phyloP scores from a whole-genome alignment of 2,797 vertebrate species.

The Odontamblyopus lacepedii region DNA sequence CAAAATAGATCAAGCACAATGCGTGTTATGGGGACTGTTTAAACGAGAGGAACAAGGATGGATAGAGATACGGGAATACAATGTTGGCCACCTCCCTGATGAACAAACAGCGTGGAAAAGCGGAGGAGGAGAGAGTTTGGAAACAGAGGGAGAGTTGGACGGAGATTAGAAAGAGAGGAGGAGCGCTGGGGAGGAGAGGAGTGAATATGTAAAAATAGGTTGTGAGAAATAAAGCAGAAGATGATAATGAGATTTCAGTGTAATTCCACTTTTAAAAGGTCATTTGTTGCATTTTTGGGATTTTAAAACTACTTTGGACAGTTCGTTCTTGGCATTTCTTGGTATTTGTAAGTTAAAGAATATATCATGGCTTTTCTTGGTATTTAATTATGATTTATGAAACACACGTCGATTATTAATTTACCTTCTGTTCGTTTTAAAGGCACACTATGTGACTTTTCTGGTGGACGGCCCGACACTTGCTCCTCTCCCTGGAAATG shows the following conservation, averaged over 20 bases:
- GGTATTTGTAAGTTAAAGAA: too few species aligned
- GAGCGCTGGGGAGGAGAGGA: constrained; percentile 22
- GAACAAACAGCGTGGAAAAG: constrained; percentile 29
- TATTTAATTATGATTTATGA: too few species aligned
- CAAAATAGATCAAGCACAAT: neutral
- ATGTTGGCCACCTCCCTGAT: constrained; percentile 34
- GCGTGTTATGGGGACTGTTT: neutral
- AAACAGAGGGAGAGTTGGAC: constrained; percentile 25
- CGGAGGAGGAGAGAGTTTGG: constrained; percentile 24
- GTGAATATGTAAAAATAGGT: constrained; percentile 20
- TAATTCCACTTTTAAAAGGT: neutral
- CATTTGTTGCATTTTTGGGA: neutral
- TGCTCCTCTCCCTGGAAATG: too few species aligned
- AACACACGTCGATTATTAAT: too few species aligned
- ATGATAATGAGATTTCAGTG: neutral
- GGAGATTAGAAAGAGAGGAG: constrained; percentile 38
- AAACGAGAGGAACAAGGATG: constrained; percentile 13
- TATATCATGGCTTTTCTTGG: too few species aligned
- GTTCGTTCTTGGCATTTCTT: neutral
- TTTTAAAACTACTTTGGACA: constrained; percentile 1
- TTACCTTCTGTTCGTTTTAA: too few species aligned
- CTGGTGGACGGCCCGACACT: too few species aligned
- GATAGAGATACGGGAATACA: constrained; percentile 8
- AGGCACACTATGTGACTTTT: too few species aligned
- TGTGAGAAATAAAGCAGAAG: constrained; percentile 3